Evolutionary conservation across 37 sponge, comb jelly and placozoan species (phyloP).

Genomic region (Oscarella lobularis): DNA sequence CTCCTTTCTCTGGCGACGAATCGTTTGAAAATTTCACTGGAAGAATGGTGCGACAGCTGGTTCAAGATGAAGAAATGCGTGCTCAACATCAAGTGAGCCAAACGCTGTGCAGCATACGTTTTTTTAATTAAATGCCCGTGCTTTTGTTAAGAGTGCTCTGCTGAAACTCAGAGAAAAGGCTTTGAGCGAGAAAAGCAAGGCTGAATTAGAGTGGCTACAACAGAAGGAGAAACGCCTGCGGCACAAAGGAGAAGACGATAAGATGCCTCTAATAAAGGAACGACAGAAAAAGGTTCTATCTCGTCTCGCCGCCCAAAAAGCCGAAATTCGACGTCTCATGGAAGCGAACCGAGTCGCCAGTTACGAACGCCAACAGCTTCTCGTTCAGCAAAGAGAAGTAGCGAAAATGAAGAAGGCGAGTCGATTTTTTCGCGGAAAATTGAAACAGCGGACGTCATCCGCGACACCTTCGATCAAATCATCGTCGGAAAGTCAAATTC

Average conservation of each 20-base stretch:
- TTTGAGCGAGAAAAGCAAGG: constrained; percentile 43
- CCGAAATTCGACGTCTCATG: constrained; percentile 57
- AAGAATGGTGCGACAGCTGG: constrained; percentile 48
- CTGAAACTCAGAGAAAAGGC: constrained; percentile 74
- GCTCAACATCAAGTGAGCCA: constrained; percentile 41
- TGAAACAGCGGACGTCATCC: no score
- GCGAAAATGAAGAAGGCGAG: constrained; percentile 31
- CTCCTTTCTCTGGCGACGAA: not conserved
- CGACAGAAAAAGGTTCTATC: constrained; percentile 39
- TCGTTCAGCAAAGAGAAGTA: constrained; percentile 60
- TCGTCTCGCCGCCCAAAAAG: constrained; percentile 21
- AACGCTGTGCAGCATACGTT: no score
- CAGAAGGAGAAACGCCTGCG: constrained; percentile 28
- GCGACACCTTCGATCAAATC: no score
- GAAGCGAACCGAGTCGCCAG: constrained; percentile 43
- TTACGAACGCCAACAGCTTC: constrained; percentile 43
- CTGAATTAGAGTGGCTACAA: constrained; percentile 51
- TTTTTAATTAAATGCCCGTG: no score
- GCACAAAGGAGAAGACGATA: constrained; percentile 71
- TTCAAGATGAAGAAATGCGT: constrained; percentile 62
- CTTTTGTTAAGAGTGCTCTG: constrained; percentile 36
- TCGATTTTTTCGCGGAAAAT: constrained; percentile 27
- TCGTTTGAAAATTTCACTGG: constrained; percentile 29
- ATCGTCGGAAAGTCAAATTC: no score
- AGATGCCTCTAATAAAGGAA: constrained; percentile 61